Evolutionary conservation across 2,888 invertebrate genomes (phyloP).

Genomic region (Cyclophora punctaria): DNA sequence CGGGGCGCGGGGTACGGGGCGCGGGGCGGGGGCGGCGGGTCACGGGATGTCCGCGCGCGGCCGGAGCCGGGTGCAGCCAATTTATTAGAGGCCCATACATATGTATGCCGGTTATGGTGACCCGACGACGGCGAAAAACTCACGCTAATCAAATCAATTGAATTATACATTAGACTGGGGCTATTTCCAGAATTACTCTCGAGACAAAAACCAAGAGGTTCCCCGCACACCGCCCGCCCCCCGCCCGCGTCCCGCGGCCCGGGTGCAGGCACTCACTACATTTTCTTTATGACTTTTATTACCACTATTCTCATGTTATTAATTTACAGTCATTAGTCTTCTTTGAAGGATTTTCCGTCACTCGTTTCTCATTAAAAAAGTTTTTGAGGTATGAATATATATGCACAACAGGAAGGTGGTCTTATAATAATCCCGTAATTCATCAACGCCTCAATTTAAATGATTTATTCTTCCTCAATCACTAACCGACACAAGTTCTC

Average conservation of each 20-base stretch:
- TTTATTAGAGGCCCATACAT: constrained; percentile 64
- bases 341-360: no score
- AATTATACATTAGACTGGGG: constrained; percentile 60
- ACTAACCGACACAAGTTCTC: no score
- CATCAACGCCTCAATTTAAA: no score
- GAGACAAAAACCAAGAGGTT: constrained; percentile 29
- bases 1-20: not conserved
- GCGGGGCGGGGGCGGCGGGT: no score
- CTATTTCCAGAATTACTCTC: constrained; percentile 51
- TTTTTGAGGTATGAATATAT: no score
- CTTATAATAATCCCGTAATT: no score
- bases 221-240: not conserved
- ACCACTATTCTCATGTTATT: no score
- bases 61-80: constrained; percentile 37
- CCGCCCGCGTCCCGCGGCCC: not conserved
- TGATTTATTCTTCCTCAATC: no score
- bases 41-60: constrained; percentile 6
- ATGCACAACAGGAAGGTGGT: no score
- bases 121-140: constrained; percentile 44
- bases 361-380: no score
- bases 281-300: no score
- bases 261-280: not conserved
- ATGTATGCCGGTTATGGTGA: constrained; percentile 51
- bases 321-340: no score
- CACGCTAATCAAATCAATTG: constrained; percentile 59